Evolutionary conservation across 1,140 invertebrate species (phyloP), one percentile per base, ranked within the genome.

Genomic region (Semibalanus balanoides): DNA sequence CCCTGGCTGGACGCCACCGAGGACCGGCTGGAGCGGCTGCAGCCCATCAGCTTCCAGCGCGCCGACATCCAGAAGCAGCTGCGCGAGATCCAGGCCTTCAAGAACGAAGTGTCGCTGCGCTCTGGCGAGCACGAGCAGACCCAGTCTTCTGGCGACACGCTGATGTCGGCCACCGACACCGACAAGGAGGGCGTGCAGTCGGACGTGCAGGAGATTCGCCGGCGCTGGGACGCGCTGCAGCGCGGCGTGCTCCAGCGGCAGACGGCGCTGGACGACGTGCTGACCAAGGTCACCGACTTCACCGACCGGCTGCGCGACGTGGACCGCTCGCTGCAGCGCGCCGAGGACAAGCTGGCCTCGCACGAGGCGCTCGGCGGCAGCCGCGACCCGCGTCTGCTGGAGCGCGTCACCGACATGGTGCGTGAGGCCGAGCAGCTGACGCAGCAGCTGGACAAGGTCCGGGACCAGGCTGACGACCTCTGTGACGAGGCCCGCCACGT

Each of bases 101-200:
- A 94, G 79, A 96, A 95, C 82, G 96, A 97, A 80, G 89, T 97
- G 5, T 83, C 93, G 89, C 93, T 95, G 81, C 91, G 92, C 78
- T 93, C 93, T 74, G 94, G 93, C 19, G 95, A 97, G 83, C 96
- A 92, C 82, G 95, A 97, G 80, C 93, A 93, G 82, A 91, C 91
- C 77, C 90, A 89, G 82, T 91, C 89, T 0, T 85, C 91, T 3
- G 95, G 94, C 22, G 93, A 97, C 79, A 91, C 92, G 0, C 93
- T 97, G 74, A 82, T 87, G 74, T 78, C 88, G 3, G 88, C 92
- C 75, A 95, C 94, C 78, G 94, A 97, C 81, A 89, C 92, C 75
- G 95, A 97, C 81, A 93, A 96, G 81, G 93, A 96, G 73, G 88
- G 92, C 22, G 91, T 98, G 0, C 90, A 93, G 81, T 89, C 90